Percentiles rank a stretch among this genome's conserved stretches.
phyloP scores from a whole-genome alignment of 1,140 invertebrate genomes.

The Tetragonula clypearis region DNA sequence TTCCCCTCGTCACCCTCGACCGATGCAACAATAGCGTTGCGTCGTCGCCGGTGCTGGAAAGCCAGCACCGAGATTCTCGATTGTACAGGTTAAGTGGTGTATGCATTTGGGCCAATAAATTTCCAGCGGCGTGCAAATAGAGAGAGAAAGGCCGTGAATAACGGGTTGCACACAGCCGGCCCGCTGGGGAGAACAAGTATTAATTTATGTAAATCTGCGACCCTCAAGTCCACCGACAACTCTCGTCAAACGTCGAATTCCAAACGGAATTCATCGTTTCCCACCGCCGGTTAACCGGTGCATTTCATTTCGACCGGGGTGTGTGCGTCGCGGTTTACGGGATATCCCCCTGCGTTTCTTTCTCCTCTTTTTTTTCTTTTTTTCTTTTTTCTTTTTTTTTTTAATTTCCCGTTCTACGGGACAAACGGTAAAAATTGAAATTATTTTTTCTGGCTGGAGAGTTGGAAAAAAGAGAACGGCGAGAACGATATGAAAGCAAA shows the following conservation, averaged over 20 bases:
- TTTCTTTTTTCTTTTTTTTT: not conserved
- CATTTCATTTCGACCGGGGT: not conserved
- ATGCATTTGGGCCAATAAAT: conserved; percentile 30
- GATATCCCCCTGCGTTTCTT: not conserved
- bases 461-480: not conserved
- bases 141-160: not conserved
- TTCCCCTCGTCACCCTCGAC: not conserved
- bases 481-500: not conserved
- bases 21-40: conserved; percentile 5
- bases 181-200: conserved; percentile 4
- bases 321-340: not conserved
- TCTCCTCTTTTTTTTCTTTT: not conserved
- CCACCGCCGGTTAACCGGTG: not conserved
- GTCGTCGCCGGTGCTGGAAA: not conserved
- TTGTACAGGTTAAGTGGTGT: conserved; percentile 19
- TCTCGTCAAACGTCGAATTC: conserved; percentile 28
- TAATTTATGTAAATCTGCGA: conserved; percentile 40
- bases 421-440: not conserved
- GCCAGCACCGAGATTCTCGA: not conserved
- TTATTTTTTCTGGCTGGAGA: not conserved
- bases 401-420: too few relatives aligned
- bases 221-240: not conserved
- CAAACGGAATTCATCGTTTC: not conserved
- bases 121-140: conserved; percentile 25
- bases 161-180: not conserved